These are phyloP conservation scores for Coregonus sp. DNA, from an alignment of 2,797 vertebrate genomes.

Conservation along the genomic window DNA sequence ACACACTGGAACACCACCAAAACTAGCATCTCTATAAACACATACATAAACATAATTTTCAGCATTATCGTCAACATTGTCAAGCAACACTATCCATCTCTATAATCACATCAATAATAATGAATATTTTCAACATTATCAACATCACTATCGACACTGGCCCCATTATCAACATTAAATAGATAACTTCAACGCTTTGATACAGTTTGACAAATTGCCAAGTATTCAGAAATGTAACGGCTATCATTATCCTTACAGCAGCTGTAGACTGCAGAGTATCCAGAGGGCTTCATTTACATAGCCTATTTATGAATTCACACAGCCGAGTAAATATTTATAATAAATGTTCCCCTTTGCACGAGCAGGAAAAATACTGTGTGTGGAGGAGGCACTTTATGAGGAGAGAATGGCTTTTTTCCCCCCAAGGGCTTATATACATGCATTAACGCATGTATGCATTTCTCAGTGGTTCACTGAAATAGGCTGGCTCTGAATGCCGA, in stretches of 20 bases:
- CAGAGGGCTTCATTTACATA: neutral
- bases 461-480: conserved; percentile 3
- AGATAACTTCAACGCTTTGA: neutral
- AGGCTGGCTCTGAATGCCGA: neutral
- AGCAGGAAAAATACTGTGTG: neutral
- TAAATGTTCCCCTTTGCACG: neutral
- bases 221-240: neutral
- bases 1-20: neutral
- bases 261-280: neutral
- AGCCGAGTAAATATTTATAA: conserved; percentile 1
- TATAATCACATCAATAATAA: too few species aligned
- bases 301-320: neutral
- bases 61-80: too few species aligned
- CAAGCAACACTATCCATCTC: too few species aligned
- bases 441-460: neutral
- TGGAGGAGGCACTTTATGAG: neutral
- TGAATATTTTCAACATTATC: neutral
- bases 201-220: neutral
- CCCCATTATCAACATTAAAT: neutral
- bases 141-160: neutral
- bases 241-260: neutral
- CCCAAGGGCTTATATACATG: neutral
- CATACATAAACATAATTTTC: neutral
- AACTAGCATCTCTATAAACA: neutral
- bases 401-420: conserved; percentile 6